A percentile compares a stretch with the other conserved stretches of the same genome.
Conservation (phyloP, 1,140 invertebrate species). For the Lucilia sericata region DNA sequence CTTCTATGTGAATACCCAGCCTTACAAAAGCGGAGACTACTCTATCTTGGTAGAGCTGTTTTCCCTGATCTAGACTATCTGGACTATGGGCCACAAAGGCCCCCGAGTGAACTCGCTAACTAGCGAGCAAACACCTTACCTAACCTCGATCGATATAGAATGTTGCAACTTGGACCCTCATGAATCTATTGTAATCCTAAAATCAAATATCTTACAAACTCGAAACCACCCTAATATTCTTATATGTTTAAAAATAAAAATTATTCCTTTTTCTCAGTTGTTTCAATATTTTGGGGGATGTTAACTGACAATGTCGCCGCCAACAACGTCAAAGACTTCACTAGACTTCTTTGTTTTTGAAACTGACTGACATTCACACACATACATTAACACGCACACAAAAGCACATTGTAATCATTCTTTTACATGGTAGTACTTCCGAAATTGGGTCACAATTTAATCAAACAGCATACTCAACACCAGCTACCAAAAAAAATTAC, state of each 20-base stretch:
- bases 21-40: too few relatives aligned
- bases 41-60: too few relatives aligned
- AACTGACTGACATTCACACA: neutral
- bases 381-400: too few relatives aligned
- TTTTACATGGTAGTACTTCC: neutral
- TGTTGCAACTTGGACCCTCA: too few relatives aligned
- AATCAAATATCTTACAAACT: too few relatives aligned
- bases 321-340: neutral
- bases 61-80: too few relatives aligned
- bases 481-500: neutral
- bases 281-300: neutral
- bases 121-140: too few relatives aligned
- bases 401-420: neutral
- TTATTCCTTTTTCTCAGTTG: neutral
- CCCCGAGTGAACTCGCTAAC: too few relatives aligned
- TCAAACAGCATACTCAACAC: neutral
- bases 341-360: neutral
- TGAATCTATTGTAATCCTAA: too few relatives aligned
- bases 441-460: conserved; percentile 1
- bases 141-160: too few relatives aligned
- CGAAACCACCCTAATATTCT: neutral
- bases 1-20: too few relatives aligned
- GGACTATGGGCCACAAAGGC: too few relatives aligned
- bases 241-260: neutral
- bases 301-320: neutral